Conservation (phyloP, 2,888 invertebrate species). For the Gari tellinella region DNA sequence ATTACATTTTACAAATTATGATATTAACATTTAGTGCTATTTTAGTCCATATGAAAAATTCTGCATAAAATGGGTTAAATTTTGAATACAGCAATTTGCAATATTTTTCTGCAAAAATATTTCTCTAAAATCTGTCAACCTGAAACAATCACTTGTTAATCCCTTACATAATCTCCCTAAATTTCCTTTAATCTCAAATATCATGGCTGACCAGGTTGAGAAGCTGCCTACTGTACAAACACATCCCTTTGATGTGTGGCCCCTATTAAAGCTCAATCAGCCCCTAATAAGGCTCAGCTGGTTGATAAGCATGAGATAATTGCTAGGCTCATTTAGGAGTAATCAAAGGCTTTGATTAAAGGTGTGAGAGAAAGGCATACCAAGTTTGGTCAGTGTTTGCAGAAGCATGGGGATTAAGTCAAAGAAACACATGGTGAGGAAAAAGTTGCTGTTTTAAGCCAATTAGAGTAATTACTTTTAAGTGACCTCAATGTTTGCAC, state of each 20-base stretch:
- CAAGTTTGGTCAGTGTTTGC: slow-evolving; percentile 48
- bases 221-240: slow-evolving; percentile 26
- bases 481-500: slow-evolving; percentile 28
- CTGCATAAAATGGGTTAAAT: too few relatives aligned
- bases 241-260: slow-evolving; percentile 29
- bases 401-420: slow-evolving; percentile 14
- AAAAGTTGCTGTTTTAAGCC: slow-evolving; percentile 35
- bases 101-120: too few relatives aligned
- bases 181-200: slow-evolving; percentile 49
- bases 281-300: slow-evolving; percentile 42
- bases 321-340: slow-evolving; percentile 25
- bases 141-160: too few relatives aligned
- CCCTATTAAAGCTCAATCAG: slow-evolving; percentile 39
- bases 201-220: slow-evolving; percentile 40
- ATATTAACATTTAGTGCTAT: too few relatives aligned
- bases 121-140: too few relatives aligned
- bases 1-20: too few relatives aligned
- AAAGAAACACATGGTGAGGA: not conserved
- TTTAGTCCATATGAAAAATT: too few relatives aligned
- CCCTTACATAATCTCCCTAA: slow-evolving; percentile 8
- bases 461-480: slow-evolving; percentile 40
- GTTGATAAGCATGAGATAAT: slow-evolving; percentile 43
- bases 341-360: slow-evolving; percentile 43
- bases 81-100: too few relatives aligned
- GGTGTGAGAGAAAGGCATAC: slow-evolving; percentile 23